A percentile compares a stretch with the other conserved stretches of the same genome.
These are phyloP conservation scores for Scaptomyza montana DNA, from an alignment of 1,140 invertebrate genomes.

Conservation along the genomic window DNA sequence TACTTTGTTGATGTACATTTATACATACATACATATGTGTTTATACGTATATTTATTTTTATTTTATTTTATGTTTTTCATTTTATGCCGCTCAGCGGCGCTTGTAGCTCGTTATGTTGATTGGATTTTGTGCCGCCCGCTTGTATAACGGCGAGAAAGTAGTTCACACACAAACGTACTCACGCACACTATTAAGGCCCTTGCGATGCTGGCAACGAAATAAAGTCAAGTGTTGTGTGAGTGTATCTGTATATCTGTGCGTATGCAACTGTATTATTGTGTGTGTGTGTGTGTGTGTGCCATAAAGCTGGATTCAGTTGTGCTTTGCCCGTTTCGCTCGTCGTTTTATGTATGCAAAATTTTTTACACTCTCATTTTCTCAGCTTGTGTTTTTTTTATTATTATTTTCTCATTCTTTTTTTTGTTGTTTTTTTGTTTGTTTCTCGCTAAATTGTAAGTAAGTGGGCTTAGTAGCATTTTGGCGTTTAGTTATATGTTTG, in stretches of 20 bases:
- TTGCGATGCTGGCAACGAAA: constrained; percentile 63
- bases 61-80: constrained; percentile 60
- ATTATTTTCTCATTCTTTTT: constrained; percentile 43
- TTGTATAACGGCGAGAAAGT: constrained; percentile 66
- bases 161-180: constrained; percentile 37
- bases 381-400: constrained; percentile 50
- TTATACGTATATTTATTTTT: constrained; percentile 61
- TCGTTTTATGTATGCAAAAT: constrained; percentile 75
- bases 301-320: constrained; percentile 81
- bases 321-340: constrained; percentile 50
- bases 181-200: constrained; percentile 73
- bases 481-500: constrained; percentile 56
- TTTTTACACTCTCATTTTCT: constrained; percentile 79
- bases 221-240: constrained; percentile 76
- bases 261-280: constrained; percentile 30
- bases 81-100: constrained; percentile 80
- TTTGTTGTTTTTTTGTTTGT: constrained; percentile 50
- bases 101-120: constrained; percentile 81
- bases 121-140: constrained; percentile 81
- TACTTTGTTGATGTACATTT: neutral
- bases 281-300: constrained; percentile 50
- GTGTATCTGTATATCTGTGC: constrained; percentile 29
- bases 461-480: constrained; percentile 81
- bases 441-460: constrained; percentile 78
- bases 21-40: constrained; percentile 30